phyloP scores from a whole-genome alignment of 37 sponge, comb jelly and placozoan genomes.

The Chondrilla cf. caribensis region DNA sequence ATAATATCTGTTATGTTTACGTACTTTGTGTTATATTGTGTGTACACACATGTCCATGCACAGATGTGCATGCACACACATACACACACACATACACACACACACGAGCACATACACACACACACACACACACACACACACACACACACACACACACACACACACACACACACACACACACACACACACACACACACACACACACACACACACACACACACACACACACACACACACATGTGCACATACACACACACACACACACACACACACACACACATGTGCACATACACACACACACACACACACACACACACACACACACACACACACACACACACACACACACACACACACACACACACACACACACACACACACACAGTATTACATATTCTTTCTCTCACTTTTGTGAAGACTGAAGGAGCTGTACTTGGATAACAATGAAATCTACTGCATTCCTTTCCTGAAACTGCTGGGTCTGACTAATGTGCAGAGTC shows the following conservation, averaged over 20 bases:
- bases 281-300: background rate
- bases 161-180: no score
- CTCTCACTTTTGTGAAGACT: slow-evolving; percentile 35
- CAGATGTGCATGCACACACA: background rate
- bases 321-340: background rate
- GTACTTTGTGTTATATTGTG: slow-evolving; percentile 5
- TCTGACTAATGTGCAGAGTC: background rate
- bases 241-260: no score
- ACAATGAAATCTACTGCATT: slow-evolving; percentile 76
- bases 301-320: background rate
- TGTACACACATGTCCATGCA: slow-evolving; percentile 1
- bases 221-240: no score
- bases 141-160: no score
- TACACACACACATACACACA: background rate
- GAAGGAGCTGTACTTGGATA: slow-evolving; percentile 73
- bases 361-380: no score
- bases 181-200: no score
- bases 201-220: no score
- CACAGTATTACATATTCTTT: background rate
- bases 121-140: no score
- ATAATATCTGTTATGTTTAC: no score
- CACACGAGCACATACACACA: background rate
- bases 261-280: slow-evolving; percentile 14
- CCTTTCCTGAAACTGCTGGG: slow-evolving; percentile 78
- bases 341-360: background rate